Percentiles rank a stretch among this genome's conserved stretches.
These are phyloP conservation scores for Harpalus rubripes DNA, from an alignment of 2,888 invertebrate genomes.

Conservation along the genomic window DNA sequence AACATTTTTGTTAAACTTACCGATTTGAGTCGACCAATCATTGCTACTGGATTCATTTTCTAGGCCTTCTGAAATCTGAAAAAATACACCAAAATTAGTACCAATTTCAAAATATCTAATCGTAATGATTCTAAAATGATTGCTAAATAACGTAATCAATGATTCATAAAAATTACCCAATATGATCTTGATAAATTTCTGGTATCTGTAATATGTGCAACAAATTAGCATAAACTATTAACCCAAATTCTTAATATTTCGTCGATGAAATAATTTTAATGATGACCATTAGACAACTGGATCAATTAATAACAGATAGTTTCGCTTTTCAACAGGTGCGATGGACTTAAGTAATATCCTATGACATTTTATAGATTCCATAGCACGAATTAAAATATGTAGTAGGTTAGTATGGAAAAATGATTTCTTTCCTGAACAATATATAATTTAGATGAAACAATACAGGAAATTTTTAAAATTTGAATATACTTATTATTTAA, in stretches of 20 bases:
- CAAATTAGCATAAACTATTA: conserved; percentile 46
- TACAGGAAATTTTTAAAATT: no score
- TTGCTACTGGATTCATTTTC: no score
- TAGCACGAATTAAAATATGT: neutral
- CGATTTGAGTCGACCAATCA: no score
- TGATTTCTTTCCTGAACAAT: neutral
- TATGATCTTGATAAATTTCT: conserved; percentile 37
- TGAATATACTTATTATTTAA: no score
- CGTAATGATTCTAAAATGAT: neutral
- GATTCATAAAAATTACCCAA: conserved; percentile 18
- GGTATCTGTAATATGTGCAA: conserved; percentile 38
- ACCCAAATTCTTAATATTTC: conserved; percentile 44
- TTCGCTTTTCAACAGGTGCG: conserved; percentile 30
- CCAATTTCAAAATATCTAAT: no score
- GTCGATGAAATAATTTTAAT: conserved; percentile 40
- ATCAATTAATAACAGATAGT: conserved; percentile 13
- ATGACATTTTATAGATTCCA: neutral
- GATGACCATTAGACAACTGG: conserved; percentile 35
- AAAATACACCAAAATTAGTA: neutral
- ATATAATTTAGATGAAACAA: neutral
- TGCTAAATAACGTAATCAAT: conserved; percentile 2
- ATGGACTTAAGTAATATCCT: conserved; percentile 4
- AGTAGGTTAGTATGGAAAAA: neutral
- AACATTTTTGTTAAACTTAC: no score
- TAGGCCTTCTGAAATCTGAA: neutral